These are phyloP conservation scores for Tachystola acroxantha DNA, from an alignment of 2,888 invertebrate genomes.

Conservation along the genomic window DNA sequence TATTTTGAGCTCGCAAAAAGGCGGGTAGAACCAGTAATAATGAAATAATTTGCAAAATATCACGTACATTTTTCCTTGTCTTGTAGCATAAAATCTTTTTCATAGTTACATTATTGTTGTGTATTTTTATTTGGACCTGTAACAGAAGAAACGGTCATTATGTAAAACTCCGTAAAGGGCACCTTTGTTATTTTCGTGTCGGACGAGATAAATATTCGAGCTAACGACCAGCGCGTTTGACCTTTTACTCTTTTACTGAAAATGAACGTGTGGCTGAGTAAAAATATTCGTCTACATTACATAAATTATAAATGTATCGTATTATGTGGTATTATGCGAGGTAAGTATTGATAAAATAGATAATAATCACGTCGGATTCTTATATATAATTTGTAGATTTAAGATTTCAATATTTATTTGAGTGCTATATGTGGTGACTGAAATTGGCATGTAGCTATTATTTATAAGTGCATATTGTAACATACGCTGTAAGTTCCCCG, in stretches of 20 bases:
- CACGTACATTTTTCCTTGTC: constrained; percentile 55
- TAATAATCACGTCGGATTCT: no score
- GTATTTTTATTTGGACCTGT: constrained; percentile 49
- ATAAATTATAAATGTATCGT: no score
- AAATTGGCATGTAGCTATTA: no score
- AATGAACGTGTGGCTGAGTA: neutral
- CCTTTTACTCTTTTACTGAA: neutral
- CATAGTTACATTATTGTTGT: constrained; percentile 71
- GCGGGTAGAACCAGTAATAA: constrained; percentile 63
- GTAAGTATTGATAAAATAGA: no score
- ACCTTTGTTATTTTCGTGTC: neutral
- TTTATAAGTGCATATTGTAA: no score
- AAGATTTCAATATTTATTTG: no score
- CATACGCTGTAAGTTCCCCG: no score
- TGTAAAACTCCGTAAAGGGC: neutral
- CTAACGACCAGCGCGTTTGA: neutral
- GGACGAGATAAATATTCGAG: neutral
- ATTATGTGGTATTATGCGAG: no score
- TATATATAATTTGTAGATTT: no score
- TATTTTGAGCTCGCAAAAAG: constrained; percentile 71
- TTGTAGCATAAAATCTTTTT: constrained; percentile 57
- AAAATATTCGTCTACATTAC: no score
- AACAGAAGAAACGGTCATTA: constrained; percentile 31
- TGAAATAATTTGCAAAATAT: constrained; percentile 60
- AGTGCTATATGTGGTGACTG: no score